A percentile compares a stretch with the other conserved stretches of the same genome.
Conservation (phyloP, 2,797 vertebrate genomes). For the Syngnathus rostellatus region DNA sequence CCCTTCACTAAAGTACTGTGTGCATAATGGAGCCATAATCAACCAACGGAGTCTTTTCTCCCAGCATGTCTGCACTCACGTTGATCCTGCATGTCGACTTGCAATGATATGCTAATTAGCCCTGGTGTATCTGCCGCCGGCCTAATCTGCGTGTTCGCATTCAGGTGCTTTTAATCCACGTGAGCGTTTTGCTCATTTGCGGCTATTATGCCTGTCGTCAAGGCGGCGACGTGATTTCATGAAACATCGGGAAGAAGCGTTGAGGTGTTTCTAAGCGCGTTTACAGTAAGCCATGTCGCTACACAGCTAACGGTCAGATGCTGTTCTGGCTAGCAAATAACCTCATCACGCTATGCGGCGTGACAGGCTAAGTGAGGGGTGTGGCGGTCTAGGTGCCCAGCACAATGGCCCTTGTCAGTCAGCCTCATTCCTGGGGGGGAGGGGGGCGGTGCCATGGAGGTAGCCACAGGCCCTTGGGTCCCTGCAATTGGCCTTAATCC, state of each 20-base stretch:
- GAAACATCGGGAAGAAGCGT: constrained; percentile 29
- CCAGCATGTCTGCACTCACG: constrained; percentile 61
- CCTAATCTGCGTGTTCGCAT: constrained; percentile 65
- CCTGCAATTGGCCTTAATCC: constrained; percentile 88
- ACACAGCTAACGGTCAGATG: constrained; percentile 40
- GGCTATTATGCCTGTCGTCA: constrained; percentile 36
- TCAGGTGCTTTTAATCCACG: constrained; percentile 68
- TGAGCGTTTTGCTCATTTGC: constrained; percentile 49
- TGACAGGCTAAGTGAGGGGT: constrained; percentile 70
- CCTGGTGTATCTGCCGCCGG: constrained; percentile 51
- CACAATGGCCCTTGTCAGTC: constrained; percentile 79
- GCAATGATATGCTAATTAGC: constrained; percentile 70
- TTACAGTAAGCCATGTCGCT: constrained; percentile 17
- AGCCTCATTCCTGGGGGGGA: constrained; percentile 74
- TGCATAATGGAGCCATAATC: constrained; percentile 68
- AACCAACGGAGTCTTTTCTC: constrained; percentile 61
- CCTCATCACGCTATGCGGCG: constrained; percentile 64
- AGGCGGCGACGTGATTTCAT: constrained; percentile 28
- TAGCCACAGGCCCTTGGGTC: constrained; percentile 69
- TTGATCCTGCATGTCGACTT: constrained; percentile 59
- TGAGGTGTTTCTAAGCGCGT: constrained; percentile 16
- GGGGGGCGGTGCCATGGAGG: constrained; percentile 54
- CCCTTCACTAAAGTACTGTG: constrained; percentile 59
- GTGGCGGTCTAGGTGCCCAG: constrained; percentile 61
- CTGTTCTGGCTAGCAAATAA: constrained; percentile 56